phyloP scores from a whole-genome alignment of 2,113 vertebrate genomes.

The Neolamprologus fasciatus region DNA sequence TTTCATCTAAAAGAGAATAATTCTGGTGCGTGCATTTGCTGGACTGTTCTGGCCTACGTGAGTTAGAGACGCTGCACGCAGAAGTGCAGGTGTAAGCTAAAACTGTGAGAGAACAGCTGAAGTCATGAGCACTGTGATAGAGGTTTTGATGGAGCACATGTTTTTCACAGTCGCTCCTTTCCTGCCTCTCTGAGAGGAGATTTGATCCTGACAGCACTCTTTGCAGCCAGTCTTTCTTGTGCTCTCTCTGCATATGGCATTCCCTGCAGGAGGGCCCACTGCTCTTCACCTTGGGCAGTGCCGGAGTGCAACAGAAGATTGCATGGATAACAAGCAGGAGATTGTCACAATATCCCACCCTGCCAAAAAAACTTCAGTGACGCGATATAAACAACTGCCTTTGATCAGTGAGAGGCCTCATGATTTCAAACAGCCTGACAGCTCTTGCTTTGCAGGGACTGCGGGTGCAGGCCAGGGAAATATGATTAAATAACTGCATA shows the following conservation, averaged over 20 bases:
- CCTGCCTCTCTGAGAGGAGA: neutral
- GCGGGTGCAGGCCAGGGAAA: constrained; percentile 38
- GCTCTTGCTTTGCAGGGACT: constrained; percentile 45
- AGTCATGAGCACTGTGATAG: neutral
- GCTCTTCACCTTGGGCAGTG: constrained; percentile 45
- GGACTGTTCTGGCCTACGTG: neutral
- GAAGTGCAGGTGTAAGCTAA: neutral
- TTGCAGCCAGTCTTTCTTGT: constrained; percentile 23
- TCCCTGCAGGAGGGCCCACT: constrained; percentile 21
- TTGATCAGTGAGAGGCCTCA: constrained; percentile 64
- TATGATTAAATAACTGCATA: constrained; percentile 55
- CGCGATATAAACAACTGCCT: constrained; percentile 58
- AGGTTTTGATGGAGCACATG: neutral
- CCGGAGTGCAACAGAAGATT: constrained; percentile 21
- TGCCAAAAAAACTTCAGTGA: constrained; percentile 61
- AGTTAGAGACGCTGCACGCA: neutral
- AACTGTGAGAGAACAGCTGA: neutral
- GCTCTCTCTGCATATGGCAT: constrained; percentile 34
- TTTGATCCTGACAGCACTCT: constrained; percentile 29
- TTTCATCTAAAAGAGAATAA: neutral
- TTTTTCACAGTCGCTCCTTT: neutral
- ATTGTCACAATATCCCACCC: constrained; percentile 62
- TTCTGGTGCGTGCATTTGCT: neutral
- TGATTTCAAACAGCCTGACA: constrained; percentile 62
- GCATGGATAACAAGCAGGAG: constrained; percentile 45